Conservation (phyloP, 1,140 invertebrate genomes). For the Aphis gossypii region DNA sequence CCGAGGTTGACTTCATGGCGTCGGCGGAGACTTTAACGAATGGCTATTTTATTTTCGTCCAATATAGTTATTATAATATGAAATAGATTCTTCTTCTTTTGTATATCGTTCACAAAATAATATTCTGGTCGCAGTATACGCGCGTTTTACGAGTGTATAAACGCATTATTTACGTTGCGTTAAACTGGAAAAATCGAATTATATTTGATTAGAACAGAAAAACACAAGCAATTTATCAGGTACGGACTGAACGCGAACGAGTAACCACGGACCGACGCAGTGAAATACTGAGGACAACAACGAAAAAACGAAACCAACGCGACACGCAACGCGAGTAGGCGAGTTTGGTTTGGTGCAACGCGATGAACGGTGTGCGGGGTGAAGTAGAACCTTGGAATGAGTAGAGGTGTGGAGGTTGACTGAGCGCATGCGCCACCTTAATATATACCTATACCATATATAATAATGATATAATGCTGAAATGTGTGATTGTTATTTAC, state of each 20-base stretch:
- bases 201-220: not conserved
- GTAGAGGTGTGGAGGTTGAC: slow-evolving; percentile 16
- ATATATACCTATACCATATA: not conserved
- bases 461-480: not conserved
- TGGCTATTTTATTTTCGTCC: not conserved
- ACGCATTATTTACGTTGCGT: slow-evolving; percentile 19
- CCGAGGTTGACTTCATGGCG: slow-evolving; percentile 37
- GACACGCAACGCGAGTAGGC: slow-evolving; percentile 33
- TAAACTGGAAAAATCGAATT: not conserved
- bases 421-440: slow-evolving; percentile 42
- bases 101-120: slow-evolving; percentile 27
- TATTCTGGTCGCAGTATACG: not conserved
- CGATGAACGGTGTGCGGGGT: not conserved
- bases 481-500: slow-evolving; percentile 26
- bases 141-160: not conserved
- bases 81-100: not conserved
- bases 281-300: slow-evolving; percentile 30
- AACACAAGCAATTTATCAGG: not conserved
- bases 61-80: slow-evolving; percentile 19
- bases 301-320: slow-evolving; percentile 34
- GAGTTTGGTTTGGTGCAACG: not conserved
- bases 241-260: not conserved
- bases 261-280: not conserved
- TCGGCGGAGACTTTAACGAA: slow-evolving; percentile 54
- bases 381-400: slow-evolving; percentile 44